Evolutionary conservation across 2,797 vertebrate species (phyloP).

Genomic region (Ctenochaetus hawaiiensis): DNA sequence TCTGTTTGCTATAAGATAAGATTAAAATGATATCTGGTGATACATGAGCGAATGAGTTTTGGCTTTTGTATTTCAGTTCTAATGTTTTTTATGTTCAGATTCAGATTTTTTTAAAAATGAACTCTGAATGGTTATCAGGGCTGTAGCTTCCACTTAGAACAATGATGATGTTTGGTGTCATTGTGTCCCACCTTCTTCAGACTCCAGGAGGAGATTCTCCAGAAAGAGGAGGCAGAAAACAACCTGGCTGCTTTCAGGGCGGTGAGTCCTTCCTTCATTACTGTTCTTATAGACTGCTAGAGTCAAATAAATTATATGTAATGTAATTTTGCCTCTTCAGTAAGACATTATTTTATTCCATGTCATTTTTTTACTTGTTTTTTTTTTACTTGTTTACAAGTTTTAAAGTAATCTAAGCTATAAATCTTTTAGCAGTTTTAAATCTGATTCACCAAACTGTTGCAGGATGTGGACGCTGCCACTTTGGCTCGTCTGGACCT

Average conservation of each 20-base stretch:
- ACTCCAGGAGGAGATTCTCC: conserved; percentile 93
- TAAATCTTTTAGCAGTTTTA: neutral
- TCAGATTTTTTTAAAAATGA: neutral
- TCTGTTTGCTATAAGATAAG: neutral
- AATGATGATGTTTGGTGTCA: neutral
- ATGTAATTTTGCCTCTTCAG: too few species aligned
- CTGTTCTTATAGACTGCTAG: neutral
- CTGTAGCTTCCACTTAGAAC: neutral
- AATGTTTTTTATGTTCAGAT: neutral
- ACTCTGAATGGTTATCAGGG: neutral
- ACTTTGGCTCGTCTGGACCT: conserved; percentile 94
- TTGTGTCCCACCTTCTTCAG: conserved; percentile 70
- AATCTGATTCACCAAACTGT: neutral
- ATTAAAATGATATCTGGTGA: neutral
- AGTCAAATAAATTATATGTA: too few species aligned
- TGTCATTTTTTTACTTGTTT: too few species aligned
- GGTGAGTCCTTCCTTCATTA: conserved; percentile 79
- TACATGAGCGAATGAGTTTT: neutral
- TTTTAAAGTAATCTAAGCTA: too few species aligned
- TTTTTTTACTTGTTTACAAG: too few species aligned
- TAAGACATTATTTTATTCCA: too few species aligned
- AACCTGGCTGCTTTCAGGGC: conserved; percentile 94
- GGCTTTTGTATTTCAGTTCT: neutral
- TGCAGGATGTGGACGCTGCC: conserved; percentile 94
- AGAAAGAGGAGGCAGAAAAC: conserved; percentile 95